Percentiles rank a stretch among this genome's conserved stretches.
Conservation (phyloP, 2,888 invertebrate genomes). For the Opisthograptis luteolata region DNA sequence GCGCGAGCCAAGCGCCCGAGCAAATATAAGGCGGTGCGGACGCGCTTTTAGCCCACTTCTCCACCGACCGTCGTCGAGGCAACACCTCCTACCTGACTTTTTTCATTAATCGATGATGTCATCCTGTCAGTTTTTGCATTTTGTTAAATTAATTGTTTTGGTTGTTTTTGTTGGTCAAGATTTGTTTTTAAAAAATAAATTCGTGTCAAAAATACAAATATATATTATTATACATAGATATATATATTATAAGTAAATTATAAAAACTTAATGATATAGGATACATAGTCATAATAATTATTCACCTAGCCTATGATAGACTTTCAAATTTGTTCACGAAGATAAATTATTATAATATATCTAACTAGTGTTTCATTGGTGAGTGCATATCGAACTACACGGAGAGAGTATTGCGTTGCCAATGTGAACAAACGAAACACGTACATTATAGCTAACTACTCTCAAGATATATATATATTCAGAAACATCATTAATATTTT, state of each 20-base stretch:
- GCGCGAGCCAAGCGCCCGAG: too few relatives aligned
- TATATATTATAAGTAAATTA: slow-evolving; percentile 54
- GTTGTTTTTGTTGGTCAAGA: too few relatives aligned
- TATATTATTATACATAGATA: too few relatives aligned
- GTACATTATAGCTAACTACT: slow-evolving; percentile 79
- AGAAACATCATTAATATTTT: slow-evolving; percentile 61
- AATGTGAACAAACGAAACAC: slow-evolving; percentile 72
- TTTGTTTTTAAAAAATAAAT: too few relatives aligned
- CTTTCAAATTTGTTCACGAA: slow-evolving; percentile 82
- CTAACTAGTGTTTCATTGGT: slow-evolving; percentile 80
- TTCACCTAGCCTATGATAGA: slow-evolving; percentile 84
- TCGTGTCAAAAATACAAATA: too few relatives aligned
- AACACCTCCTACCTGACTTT: too few relatives aligned
- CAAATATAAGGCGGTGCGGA: too few relatives aligned
- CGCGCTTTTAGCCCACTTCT: too few relatives aligned
- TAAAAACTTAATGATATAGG: slow-evolving; percentile 60
- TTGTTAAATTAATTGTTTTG: too few relatives aligned
- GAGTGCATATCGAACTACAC: slow-evolving; percentile 78
- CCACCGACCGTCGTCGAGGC: too few relatives aligned
- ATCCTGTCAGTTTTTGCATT: too few relatives aligned
- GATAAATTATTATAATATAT: slow-evolving; percentile 82
- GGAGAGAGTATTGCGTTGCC: slow-evolving; percentile 71
- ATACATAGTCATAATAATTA: slow-evolving; percentile 76
- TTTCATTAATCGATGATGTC: too few relatives aligned
- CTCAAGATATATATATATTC: slow-evolving; percentile 65